Evolutionary conservation across 2,888 invertebrate genomes (phyloP), one percentile per base, ranked within the genome.

Genomic region (Oscheius sp.): DNA sequence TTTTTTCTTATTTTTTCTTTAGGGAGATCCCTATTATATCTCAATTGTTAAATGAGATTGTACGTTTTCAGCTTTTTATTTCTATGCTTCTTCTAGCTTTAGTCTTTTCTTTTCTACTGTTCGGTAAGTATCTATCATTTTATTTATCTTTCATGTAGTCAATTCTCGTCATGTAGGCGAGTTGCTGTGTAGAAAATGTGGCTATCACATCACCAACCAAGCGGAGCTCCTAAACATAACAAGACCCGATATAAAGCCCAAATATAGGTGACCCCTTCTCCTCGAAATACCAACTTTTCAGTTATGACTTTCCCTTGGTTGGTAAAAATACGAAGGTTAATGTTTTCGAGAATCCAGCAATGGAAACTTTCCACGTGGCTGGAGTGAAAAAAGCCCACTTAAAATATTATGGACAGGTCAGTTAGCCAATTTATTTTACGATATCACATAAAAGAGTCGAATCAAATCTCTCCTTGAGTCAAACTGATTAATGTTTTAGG

Each of bases 291-390:
- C 26, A 22, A 22, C 2, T 17, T 22, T 67, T 59, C 30, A 67
- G 67, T 36, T 77, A 77, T 51, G 72, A 72, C 12, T 77, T 77
- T 14, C 70, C 70, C 1, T 22, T 77, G 17, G 70, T 68, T 45
- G 77, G 77, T 12, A 73, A 75, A 56, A 72, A 63, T 4, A 70
- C 72, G 2, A 75, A 63, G 38, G 70, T 77, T 4, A 62, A 75
- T 32, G 77, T 77, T 26, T 65, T 77, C 17, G 67, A 67, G 38
- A 77, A 77, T 61, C 73, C 74, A 41, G 72, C 71, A 50, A 72
- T 71, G 30, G 65, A 70, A 20, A 67, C 67, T 26, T 77, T 77
- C 44, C 77, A 77, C 41, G 72, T 77, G 1, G 68, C 71, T 30
- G 70, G 68, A 5, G 57, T 68, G 1, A 74, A 70, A 45, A 73